Conservation (phyloP, 2,797 vertebrate genomes). For the Tragopan temminckii region DNA sequence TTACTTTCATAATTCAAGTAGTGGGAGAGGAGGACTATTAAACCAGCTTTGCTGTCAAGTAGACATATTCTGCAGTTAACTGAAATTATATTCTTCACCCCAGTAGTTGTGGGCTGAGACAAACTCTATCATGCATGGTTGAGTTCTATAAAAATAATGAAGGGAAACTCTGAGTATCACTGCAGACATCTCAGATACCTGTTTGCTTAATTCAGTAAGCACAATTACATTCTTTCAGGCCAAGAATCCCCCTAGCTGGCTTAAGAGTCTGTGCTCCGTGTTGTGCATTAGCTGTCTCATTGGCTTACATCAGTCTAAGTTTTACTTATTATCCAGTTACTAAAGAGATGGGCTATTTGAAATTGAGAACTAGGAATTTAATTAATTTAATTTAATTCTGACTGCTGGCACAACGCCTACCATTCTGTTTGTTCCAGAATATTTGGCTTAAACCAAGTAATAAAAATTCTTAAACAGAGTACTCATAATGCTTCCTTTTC, state of each 20-base stretch:
- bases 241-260: not conserved
- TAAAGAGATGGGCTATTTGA: not conserved
- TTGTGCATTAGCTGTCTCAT: not conserved
- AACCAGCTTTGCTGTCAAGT: not conserved
- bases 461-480: not conserved
- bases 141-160: not conserved
- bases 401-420: not conserved
- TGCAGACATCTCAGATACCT: not conserved
- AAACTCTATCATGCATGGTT: not conserved
- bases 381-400: not conserved
- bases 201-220: not conserved
- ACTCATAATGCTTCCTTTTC: not conserved
- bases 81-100: not conserved
- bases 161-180: not conserved
- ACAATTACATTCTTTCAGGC: not conserved
- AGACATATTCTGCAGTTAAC: not conserved
- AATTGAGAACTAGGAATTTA: not conserved
- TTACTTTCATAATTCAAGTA: not conserved
- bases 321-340: not conserved
- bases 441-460: not conserved
- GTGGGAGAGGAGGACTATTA: not conserved
- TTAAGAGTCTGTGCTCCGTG: not conserved
- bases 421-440: not conserved
- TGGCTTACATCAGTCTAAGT: not conserved
- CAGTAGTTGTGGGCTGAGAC: not conserved